Evolutionary conservation across 1,140 invertebrate species (phyloP).

Genomic region (Drosophila sp.): DNA sequence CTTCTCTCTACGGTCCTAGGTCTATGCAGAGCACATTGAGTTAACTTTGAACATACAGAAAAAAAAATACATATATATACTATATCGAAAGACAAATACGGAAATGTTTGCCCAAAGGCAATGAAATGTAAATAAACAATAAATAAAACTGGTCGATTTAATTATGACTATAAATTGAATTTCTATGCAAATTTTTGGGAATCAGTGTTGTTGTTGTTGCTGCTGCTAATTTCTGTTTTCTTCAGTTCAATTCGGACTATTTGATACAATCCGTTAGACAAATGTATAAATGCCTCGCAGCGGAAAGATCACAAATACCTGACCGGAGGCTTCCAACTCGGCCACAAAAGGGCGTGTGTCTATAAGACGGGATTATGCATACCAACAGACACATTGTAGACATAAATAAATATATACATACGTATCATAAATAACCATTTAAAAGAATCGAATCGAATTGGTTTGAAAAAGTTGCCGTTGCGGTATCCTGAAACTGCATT

Average conservation of each 20-base stretch:
- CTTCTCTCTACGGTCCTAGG: constrained; percentile 30
- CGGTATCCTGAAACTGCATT: constrained; percentile 42
- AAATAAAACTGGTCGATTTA: constrained; percentile 78
- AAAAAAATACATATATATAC: constrained; percentile 6
- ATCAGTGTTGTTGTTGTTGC: constrained; percentile 24
- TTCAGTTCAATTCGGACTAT: not conserved
- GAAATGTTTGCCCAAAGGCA: constrained; percentile 55
- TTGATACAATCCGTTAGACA: constrained; percentile 41
- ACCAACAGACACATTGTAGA: constrained; percentile 3
- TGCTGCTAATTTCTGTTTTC: constrained; percentile 28
- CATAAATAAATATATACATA: not conserved
- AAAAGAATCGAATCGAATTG: constrained; percentile 1
- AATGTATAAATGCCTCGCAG: constrained; percentile 40
- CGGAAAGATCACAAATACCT: constrained; percentile 42
- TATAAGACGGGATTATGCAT: constrained; percentile 60
- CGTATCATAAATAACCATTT: constrained; percentile 9
- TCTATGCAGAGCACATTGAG: constrained; percentile 5
- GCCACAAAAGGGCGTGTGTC: constrained; percentile 53
- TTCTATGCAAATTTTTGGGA: constrained; percentile 65
- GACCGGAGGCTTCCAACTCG: constrained; percentile 21
- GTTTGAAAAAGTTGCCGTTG: not conserved
- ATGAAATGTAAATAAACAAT: constrained; percentile 66
- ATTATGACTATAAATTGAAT: constrained; percentile 73
- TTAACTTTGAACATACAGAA: too few species aligned
- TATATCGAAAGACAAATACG: constrained; percentile 45